A percentile compares a stretch with the other conserved stretches of the same genome.
phyloP scores from a whole-genome alignment of 2,113 vertebrate genomes.

The Suncus etruscus region DNA sequence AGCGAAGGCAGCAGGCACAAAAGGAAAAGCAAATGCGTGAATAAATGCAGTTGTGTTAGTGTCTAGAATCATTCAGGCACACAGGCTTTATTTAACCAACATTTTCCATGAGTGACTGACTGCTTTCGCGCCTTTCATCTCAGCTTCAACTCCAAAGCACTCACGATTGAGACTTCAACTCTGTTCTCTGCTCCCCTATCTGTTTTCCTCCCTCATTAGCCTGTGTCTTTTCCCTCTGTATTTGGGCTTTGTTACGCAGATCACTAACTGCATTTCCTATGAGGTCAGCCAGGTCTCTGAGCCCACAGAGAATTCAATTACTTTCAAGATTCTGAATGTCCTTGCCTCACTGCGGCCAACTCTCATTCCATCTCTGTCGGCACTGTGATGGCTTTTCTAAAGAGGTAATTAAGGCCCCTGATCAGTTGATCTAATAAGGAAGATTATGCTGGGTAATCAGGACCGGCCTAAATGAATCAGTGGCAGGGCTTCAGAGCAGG shows the following conservation, averaged over 20 bases:
- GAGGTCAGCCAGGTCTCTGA: constrained; percentile 16
- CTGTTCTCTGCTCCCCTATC: background rate
- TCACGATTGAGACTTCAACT: background rate
- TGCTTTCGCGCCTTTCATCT: background rate
- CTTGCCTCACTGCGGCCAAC: constrained; percentile 2
- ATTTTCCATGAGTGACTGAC: too few species aligned
- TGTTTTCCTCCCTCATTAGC: background rate
- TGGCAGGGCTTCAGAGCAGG: background rate
- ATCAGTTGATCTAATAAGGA: constrained; percentile 52
- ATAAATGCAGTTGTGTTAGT: too few species aligned
- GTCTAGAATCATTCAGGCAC: too few species aligned
- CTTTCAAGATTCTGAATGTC: background rate
- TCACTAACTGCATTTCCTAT: constrained; percentile 47
- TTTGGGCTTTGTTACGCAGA: background rate
- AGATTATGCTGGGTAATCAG: constrained; percentile 13
- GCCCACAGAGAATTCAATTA: constrained; percentile 15
- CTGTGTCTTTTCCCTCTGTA: constrained; percentile 21
- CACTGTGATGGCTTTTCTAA: background rate
- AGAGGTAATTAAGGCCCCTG: constrained; percentile 54
- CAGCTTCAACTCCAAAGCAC: background rate
- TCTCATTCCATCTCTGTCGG: constrained; percentile 10
- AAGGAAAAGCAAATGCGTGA: background rate
- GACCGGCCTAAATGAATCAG: background rate
- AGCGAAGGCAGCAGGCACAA: background rate
- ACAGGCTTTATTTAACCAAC: background rate